Percentiles rank a stretch among this genome's conserved stretches.
phyloP scores from a whole-genome alignment of 1,140 invertebrate species.

The Drosophila grimshawi region DNA sequence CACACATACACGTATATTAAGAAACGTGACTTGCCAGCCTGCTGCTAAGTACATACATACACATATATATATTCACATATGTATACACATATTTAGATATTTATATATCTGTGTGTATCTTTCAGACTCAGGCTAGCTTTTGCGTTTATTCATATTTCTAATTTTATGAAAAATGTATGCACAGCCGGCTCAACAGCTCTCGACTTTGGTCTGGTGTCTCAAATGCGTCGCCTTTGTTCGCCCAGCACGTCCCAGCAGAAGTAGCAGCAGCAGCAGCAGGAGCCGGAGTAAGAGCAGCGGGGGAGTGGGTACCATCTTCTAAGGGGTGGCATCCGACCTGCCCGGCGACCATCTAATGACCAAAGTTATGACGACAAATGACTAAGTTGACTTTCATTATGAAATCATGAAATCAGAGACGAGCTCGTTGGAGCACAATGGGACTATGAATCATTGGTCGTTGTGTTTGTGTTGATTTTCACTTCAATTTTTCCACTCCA shows the following conservation, averaged over 20 bases:
- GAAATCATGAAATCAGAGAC: conserved; percentile 74
- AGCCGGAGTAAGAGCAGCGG: not conserved
- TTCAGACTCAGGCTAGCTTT: not conserved
- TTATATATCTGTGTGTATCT: not conserved
- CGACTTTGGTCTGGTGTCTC: not conserved
- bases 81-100: too few relatives aligned
- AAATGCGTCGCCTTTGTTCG: conserved; percentile 55
- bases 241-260: conserved; percentile 51
- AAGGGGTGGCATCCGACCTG: conserved; percentile 14
- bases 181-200: conserved; percentile 15
- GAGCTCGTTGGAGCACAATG: conserved; percentile 40
- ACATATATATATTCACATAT: too few relatives aligned
- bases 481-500: conserved; percentile 48
- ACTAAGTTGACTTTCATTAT: conserved; percentile 77
- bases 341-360: conserved; percentile 63
- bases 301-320: not conserved
- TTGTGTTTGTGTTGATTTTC: conserved; percentile 55
- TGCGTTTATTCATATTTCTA: conserved; percentile 59
- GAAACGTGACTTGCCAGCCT: conserved; percentile 70
- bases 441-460: conserved; percentile 73
- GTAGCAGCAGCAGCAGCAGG: not conserved
- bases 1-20: conserved; percentile 58
- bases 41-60: conserved; percentile 27
- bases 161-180: conserved; percentile 80
- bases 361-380: conserved; percentile 82